A percentile compares a stretch with the other conserved stretches of the same genome.
These are phyloP conservation scores for Barnardius zonarius DNA, from an alignment of 2,113 vertebrate species.

Conservation along the genomic window DNA sequence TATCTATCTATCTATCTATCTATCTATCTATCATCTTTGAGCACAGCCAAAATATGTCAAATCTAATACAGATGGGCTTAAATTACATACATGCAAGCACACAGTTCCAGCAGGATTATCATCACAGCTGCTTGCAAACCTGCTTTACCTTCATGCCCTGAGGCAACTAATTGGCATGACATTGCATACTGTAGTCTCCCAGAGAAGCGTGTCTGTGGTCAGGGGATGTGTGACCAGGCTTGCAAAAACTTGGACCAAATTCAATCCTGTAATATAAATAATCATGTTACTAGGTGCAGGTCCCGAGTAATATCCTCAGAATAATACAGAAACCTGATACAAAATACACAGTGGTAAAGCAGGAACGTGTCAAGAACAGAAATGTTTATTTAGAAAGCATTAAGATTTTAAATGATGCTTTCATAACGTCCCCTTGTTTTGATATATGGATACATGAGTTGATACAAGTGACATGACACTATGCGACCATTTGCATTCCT, in stretches of 20 bases:
- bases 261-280: background rate
- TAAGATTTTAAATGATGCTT: background rate
- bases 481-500: background rate
- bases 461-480: background rate
- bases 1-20: no score
- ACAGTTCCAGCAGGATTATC: background rate
- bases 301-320: background rate
- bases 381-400: background rate
- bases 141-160: background rate
- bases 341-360: background rate
- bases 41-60: rapidly evolving
- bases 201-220: background rate
- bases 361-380: background rate
- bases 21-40: rapidly evolving
- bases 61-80: background rate
- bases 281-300: background rate
- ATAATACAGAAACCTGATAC: background rate
- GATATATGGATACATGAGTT: background rate
- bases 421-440: background rate
- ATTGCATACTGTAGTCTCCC: rapidly evolving
- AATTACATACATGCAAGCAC: background rate
- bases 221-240: background rate
- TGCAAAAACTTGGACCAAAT: background rate
- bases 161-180: background rate
- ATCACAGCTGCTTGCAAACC: background rate